Base-by-base conservation (phyloP, 2,797 vertebrate genomes). In the Chromobotia macracanthus region DNA sequence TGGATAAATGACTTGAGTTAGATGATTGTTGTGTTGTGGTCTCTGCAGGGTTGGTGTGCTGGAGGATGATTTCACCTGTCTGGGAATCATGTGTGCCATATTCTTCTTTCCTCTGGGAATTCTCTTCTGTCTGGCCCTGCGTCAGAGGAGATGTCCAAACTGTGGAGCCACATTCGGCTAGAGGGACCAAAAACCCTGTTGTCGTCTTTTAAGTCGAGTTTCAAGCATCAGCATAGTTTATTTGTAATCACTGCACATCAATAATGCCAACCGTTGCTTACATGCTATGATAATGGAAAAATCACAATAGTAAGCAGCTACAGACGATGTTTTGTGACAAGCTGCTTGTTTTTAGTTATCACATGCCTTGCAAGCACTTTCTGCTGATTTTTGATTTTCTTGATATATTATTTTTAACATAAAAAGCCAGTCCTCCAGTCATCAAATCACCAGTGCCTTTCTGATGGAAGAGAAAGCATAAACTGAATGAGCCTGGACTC, bases 31-130 rank as follows among this genome's bases (percentile, higher is more conserved):
- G 19, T 56, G 38, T 15, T 69, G 28, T 72, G 4, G 0, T 76
- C 6, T 66, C 19, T 81, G 72, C 92, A 99, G 98, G 88, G 97
- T 99, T 13, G 98, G 98, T 0, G 97, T 99, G 69, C 89, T 99
- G 92, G 97, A 99, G 89, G 97, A 99, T 66, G 96, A 97, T 85
- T 99, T 99, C 92, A 99, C 98, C 85, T 99, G 97, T 83, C 91
- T 99, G 73, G 98, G 98, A 69, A 95, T 99, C 91, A 84, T 98
- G 82, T 94, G 98, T 87, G 98, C 98, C 93, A 97, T 99, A 88
- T 91, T 98, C 83, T 95, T 98, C 91, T 99, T 99, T 87, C 98
- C 98, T 3, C 92, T 99, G 79, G 98, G 98, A 69, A 95, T 99
- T 87, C 95, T 99, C 83, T 99, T 98, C 94, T 99, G 97, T 86